Percentiles rank a stretch among this genome's conserved stretches.
Evolutionary conservation across 2,113 vertebrate genomes (phyloP).

Genomic region (Oxyruncus cristatus): DNA sequence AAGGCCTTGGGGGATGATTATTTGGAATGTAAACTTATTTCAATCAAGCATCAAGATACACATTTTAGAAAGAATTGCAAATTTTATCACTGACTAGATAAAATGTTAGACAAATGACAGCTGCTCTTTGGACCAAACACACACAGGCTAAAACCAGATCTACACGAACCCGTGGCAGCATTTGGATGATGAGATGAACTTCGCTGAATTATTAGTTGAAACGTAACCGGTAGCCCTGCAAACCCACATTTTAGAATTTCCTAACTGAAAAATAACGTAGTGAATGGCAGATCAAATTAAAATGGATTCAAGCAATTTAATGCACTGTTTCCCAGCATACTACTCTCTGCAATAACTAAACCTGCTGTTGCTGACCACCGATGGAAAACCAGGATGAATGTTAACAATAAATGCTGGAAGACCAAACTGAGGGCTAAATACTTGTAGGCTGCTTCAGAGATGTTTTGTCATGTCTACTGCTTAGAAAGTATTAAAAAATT

Average conservation of each 20-base stretch:
- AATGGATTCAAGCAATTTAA: neutral
- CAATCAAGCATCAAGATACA: neutral
- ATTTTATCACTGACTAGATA: neutral
- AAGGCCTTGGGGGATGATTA: neutral
- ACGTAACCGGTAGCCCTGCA: neutral
- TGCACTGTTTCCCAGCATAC: neutral
- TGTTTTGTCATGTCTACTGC: neutral
- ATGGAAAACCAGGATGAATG: neutral
- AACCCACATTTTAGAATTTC: neutral
- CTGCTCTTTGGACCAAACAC: neutral
- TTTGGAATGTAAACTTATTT: neutral
- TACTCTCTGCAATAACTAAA: neutral
- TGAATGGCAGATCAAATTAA: neutral
- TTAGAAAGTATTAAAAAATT: neutral
- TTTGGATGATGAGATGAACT: neutral
- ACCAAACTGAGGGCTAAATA: neutral
- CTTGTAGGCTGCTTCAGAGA: neutral
- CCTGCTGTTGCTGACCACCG: neutral
- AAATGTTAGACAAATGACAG: neutral
- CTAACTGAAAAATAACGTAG: neutral
- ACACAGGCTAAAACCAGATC: neutral
- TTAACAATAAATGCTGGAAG: neutral
- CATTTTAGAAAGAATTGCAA: neutral
- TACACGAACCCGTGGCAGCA: rapidly evolving
- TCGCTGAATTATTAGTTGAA: neutral